Conservation (phyloP, 37 sponge, comb jelly and placozoan species). For the Mnemiopsis leidyi region DNA sequence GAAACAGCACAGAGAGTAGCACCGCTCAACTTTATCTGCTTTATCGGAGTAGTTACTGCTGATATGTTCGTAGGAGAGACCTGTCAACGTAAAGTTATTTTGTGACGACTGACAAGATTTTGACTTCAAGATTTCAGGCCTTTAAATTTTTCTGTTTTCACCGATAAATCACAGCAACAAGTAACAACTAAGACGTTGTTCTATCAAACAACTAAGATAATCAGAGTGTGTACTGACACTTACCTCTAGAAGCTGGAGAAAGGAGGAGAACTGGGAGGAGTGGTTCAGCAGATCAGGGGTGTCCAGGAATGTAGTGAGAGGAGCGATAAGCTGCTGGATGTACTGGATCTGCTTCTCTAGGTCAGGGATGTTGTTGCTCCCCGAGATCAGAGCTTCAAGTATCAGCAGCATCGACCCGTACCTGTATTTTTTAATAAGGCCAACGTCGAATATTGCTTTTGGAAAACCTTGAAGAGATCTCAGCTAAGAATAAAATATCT, state of each 20-base stretch:
- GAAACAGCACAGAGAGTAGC: constrained; percentile 53
- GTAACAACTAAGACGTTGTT: too few relatives aligned
- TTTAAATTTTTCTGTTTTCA: too few relatives aligned
- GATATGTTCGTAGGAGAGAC: background rate
- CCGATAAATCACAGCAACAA: too few relatives aligned
- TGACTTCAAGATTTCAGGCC: too few relatives aligned
- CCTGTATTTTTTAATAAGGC: too few relatives aligned
- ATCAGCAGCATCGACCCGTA: constrained; percentile 59
- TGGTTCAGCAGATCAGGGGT: constrained; percentile 21
- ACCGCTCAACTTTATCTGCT: constrained; percentile 17
- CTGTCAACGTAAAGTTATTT: too few relatives aligned
- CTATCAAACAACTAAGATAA: too few relatives aligned
- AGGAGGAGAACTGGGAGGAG: constrained; percentile 1
- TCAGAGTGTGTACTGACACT: too few relatives aligned
- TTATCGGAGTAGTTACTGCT: background rate
- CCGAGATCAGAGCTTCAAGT: constrained; percentile 48
- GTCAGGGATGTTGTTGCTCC: constrained; percentile 51
- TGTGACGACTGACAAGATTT: too few relatives aligned
- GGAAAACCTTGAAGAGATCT: too few relatives aligned
- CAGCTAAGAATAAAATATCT: too few relatives aligned
- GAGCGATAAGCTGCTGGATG: constrained; percentile 56
- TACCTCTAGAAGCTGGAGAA: constrained; percentile 40
- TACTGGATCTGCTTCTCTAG: constrained; percentile 48
- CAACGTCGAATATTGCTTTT: too few relatives aligned
- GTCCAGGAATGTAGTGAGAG: constrained; percentile 49